Conservation (phyloP, 2,888 invertebrate species). For the Cheilosia pagana region DNA sequence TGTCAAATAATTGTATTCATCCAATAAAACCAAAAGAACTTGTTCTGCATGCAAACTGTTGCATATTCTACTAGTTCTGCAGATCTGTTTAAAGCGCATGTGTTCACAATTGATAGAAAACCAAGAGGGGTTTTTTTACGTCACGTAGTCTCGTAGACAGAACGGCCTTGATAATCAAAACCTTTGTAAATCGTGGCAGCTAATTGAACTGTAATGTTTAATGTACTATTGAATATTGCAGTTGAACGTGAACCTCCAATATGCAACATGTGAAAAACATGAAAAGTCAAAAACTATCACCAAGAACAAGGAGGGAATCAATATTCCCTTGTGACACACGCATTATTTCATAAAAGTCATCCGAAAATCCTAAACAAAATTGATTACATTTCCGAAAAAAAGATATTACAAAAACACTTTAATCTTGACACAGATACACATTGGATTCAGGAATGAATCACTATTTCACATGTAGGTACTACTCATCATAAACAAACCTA, state of each 20-base stretch:
- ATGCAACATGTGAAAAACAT: slow-evolving; percentile 4
- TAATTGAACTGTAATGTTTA: neutral
- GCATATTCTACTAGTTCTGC: slow-evolving; percentile 4
- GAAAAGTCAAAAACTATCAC: neutral
- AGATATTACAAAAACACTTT: slow-evolving; percentile 8
- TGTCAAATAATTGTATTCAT: no score
- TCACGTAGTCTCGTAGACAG: neutral
- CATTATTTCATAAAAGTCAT: slow-evolving; percentile 19
- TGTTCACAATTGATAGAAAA: slow-evolving; percentile 12
- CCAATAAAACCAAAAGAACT: no score
- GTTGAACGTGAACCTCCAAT: no score
- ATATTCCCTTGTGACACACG: slow-evolving; percentile 12
- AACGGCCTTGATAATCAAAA: slow-evolving; percentile 43
- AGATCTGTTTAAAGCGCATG: slow-evolving; percentile 22
- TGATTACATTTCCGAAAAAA: slow-evolving; percentile 24
- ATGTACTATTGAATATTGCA: neutral
- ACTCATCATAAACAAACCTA: slow-evolving; percentile 38
- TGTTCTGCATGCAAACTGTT: slow-evolving; percentile 20
- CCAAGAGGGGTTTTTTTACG: neutral
- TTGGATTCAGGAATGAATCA: slow-evolving; percentile 47
- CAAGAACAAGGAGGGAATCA: neutral
- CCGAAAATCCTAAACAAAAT: slow-evolving; percentile 53
- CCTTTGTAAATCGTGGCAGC: neutral
- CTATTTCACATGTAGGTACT: neutral
- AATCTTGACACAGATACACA: slow-evolving; percentile 6